Percentiles rank a stretch among this genome's conserved stretches.
Evolutionary conservation across 2,113 vertebrate species (phyloP).

Genomic region (Nesogale talazaci): DNA sequence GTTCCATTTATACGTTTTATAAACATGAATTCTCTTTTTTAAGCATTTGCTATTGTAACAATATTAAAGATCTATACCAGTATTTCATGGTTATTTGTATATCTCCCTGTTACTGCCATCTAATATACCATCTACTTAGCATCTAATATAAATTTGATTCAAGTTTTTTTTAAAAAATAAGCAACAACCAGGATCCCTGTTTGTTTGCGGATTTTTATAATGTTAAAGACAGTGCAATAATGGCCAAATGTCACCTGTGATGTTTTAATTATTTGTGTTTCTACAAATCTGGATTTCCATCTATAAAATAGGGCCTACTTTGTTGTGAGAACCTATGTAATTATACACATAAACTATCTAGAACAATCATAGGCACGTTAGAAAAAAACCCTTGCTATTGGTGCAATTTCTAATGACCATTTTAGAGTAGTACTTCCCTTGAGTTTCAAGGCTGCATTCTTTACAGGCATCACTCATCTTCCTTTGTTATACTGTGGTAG

Average conservation of each 20-base stretch:
- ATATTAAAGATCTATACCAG: neutral
- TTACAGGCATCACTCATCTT: too few species aligned
- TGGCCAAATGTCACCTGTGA: neutral
- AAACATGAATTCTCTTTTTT: neutral
- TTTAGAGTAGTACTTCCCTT: too few species aligned
- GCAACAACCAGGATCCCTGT: neutral
- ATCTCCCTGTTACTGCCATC: neutral
- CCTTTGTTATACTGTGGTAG: too few species aligned
- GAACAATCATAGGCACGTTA: neutral
- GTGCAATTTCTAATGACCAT: neutral
- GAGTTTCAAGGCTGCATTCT: too few species aligned
- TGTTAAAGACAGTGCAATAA: neutral
- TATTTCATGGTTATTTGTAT: neutral
- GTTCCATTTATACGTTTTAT: neutral
- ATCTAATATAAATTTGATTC: neutral
- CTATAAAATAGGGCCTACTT: neutral
- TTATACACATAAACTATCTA: neutral
- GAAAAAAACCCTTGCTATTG: neutral
- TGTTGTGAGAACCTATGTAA: neutral
- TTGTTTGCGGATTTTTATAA: neutral
- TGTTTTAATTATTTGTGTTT: neutral
- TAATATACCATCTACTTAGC: fast-evolving
- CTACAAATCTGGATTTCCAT: neutral
- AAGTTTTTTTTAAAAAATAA: neutral
- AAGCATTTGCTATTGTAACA: neutral